Evolutionary conservation across 2,797 vertebrate genomes (phyloP).

Genomic region (Neomorphus geoffroyi): DNA sequence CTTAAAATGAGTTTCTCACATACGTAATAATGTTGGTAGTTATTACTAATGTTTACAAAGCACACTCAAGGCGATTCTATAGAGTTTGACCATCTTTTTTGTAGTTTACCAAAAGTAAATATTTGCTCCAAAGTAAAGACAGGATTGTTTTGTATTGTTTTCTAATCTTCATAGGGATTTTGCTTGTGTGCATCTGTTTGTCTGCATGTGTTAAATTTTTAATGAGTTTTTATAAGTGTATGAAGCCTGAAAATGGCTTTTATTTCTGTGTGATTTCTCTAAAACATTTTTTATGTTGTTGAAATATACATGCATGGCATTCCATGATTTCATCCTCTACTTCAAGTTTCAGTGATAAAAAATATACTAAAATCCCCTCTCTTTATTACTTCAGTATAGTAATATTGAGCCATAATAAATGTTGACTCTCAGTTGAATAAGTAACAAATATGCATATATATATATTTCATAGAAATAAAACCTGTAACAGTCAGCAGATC

Average conservation of each 20-base stretch:
- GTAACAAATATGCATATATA: not conserved
- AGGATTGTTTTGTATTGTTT: not conserved
- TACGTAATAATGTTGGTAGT: not conserved
- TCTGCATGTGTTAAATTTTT: not conserved
- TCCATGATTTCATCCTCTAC: not conserved
- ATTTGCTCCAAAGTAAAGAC: not conserved
- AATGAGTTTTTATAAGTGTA: not conserved
- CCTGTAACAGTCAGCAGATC: not conserved
- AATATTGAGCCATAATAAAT: not conserved
- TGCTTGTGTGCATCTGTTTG: fast-evolving
- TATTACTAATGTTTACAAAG: not conserved
- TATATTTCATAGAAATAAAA: not conserved
- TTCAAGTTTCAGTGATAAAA: not conserved
- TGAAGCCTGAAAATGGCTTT: not conserved
- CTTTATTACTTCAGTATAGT: not conserved
- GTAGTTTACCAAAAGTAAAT: not conserved
- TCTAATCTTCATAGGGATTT: not conserved
- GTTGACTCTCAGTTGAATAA: not conserved
- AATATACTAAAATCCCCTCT: not conserved
- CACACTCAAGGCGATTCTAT: not conserved
- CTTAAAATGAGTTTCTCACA: not conserved
- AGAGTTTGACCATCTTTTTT: not conserved
- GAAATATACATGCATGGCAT: not conserved
- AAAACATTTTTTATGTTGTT: not conserved
- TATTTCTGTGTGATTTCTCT: not conserved